Percentiles rank a stretch among this genome's conserved stretches.
phyloP scores from a whole-genome alignment of 2,888 invertebrate species.

The Anoncus sp. region DNA sequence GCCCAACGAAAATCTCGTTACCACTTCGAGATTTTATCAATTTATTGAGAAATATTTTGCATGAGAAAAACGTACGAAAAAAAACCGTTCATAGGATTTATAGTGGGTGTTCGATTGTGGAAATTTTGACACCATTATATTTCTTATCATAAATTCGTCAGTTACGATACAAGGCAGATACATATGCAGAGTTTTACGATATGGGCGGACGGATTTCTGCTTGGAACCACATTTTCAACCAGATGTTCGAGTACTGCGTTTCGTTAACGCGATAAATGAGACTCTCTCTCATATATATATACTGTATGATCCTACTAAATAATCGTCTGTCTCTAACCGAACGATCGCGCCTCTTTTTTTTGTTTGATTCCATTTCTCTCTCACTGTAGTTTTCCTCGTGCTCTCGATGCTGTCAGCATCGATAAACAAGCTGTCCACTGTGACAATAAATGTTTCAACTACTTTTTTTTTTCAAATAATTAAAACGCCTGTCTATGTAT shows the following conservation, averaged over 20 bases:
- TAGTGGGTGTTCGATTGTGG: not conserved
- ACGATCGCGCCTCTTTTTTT: not conserved
- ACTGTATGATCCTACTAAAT: constrained; percentile 33
- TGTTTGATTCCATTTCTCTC: not conserved
- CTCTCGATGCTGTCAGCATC: not conserved
- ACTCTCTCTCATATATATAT: constrained; percentile 27
- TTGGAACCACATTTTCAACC: constrained; percentile 31
- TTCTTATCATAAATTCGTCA: constrained; percentile 31
- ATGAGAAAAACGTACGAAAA: constrained; percentile 1
- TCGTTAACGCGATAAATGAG: constrained; percentile 53
- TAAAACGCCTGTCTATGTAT: too few relatives aligned
- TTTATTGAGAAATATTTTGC: not conserved
- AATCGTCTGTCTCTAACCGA: constrained; percentile 39
- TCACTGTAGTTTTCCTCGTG: not conserved
- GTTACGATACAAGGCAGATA: not conserved
- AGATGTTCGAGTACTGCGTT: constrained; percentile 52
- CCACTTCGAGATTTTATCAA: constrained; percentile 1
- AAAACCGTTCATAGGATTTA: not conserved
- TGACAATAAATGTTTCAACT: not conserved
- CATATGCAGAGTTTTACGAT: not conserved
- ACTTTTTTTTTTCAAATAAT: not conserved
- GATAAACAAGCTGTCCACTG: not conserved
- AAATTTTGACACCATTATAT: constrained; percentile 24
- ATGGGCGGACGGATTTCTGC: constrained; percentile 56
- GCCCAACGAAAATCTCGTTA: constrained; percentile 18